Conservation (phyloP, 2,113 vertebrate genomes). For the Centrocercus urophasianus region DNA sequence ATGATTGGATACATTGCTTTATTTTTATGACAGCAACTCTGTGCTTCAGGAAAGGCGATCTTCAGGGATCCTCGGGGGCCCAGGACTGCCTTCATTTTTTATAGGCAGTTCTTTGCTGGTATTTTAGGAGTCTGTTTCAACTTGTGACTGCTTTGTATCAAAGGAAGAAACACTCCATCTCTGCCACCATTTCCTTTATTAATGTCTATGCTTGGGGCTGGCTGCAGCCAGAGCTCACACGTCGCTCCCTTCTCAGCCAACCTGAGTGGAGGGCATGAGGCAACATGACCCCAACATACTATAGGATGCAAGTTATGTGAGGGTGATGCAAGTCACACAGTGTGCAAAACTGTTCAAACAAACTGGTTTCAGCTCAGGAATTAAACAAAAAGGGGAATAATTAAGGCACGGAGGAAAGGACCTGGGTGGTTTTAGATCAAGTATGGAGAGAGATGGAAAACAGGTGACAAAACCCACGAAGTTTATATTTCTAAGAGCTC, state of each 20-base stretch:
- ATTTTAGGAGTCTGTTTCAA: background rate
- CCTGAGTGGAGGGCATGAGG: background rate
- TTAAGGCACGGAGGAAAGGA: background rate
- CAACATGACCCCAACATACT: rapidly evolving
- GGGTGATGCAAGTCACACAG: rapidly evolving
- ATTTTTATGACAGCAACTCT: background rate
- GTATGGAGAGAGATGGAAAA: background rate
- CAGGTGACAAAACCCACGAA: background rate
- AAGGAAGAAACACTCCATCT: background rate
- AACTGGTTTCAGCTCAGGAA: background rate
- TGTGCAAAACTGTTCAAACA: background rate
- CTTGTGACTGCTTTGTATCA: background rate
- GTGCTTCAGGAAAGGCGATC: background rate
- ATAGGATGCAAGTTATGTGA: no score
- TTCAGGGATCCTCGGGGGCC: background rate
- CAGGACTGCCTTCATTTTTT: background rate
- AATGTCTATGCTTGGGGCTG: background rate
- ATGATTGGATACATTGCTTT: background rate
- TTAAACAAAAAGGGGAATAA: background rate
- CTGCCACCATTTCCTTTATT: background rate
- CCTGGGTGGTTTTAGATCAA: background rate
- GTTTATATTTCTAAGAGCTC: background rate
- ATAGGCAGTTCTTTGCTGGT: background rate
- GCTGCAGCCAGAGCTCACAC: background rate
- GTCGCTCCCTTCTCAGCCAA: background rate